phyloP scores from a whole-genome alignment of 2,113 vertebrate genomes.

The Chinchilla lanigera region DNA sequence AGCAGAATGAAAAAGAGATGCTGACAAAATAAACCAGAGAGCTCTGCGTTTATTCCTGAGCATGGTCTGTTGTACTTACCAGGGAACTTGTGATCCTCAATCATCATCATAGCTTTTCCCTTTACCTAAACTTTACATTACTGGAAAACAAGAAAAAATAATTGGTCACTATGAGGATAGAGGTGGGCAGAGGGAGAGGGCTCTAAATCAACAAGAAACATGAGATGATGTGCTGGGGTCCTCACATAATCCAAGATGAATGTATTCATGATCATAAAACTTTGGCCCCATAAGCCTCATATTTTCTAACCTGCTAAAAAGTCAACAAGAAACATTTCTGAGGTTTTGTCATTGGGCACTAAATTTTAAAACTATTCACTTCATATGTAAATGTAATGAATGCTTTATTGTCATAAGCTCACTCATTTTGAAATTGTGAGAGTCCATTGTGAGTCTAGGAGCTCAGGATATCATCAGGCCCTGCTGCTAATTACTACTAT shows the following conservation, averaged over 20 bases:
- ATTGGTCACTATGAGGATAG: background rate
- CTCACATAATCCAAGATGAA: background rate
- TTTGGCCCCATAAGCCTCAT: background rate
- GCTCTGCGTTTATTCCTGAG: background rate
- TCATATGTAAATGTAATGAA: background rate
- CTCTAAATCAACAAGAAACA: background rate
- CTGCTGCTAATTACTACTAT: background rate
- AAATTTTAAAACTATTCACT: constrained; percentile 11
- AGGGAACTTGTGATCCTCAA: background rate
- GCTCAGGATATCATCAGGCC: background rate
- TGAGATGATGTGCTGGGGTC: background rate
- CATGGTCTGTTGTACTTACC: background rate
- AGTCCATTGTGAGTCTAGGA: background rate
- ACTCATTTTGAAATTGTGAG: constrained; percentile 24
- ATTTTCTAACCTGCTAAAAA: background rate
- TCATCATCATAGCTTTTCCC: background rate
- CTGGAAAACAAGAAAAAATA: constrained; percentile 2
- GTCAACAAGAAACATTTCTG: background rate
- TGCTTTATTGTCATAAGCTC: background rate
- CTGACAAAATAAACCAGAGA: background rate
- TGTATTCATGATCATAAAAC: background rate
- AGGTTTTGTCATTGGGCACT: background rate
- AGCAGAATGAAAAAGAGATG: background rate
- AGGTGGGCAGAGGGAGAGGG: background rate
- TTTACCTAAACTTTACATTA: background rate